Percentiles rank a stretch among this genome's conserved stretches.
Conservation (phyloP, 2,113 vertebrate species). For the Jacana jacana region DNA sequence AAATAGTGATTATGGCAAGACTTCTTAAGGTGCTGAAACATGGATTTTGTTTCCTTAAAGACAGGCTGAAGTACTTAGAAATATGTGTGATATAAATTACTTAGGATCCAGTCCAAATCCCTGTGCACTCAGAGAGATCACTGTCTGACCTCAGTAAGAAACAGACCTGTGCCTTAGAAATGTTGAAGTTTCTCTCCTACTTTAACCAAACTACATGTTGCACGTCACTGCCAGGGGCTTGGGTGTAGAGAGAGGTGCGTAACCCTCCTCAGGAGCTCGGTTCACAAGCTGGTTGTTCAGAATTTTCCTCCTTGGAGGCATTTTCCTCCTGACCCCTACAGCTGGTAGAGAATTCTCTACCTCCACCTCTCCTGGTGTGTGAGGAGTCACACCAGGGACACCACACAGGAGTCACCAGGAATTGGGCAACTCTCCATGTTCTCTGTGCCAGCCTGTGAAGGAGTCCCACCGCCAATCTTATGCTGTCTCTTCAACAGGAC, state of each 20-base stretch:
- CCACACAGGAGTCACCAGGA: background rate
- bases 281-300: background rate
- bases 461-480: background rate
- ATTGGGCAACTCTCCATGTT: background rate
- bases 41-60: background rate
- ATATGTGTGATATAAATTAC: background rate
- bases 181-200: background rate
- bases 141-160: background rate
- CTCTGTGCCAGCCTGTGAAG: background rate
- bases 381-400: background rate
- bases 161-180: background rate
- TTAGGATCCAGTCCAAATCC: background rate
- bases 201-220: background rate
- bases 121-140: background rate
- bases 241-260: background rate
- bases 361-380: background rate
- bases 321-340: background rate
- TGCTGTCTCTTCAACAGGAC: background rate
- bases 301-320: background rate
- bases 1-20: background rate
- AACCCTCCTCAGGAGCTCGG: background rate
- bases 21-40: background rate
- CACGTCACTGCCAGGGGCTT: background rate
- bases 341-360: background rate
- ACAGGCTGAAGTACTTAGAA: background rate